A percentile compares a stretch with the other conserved stretches of the same genome.
phyloP scores from a whole-genome alignment of 2,797 vertebrate species.

The Miichthys miiuy region DNA sequence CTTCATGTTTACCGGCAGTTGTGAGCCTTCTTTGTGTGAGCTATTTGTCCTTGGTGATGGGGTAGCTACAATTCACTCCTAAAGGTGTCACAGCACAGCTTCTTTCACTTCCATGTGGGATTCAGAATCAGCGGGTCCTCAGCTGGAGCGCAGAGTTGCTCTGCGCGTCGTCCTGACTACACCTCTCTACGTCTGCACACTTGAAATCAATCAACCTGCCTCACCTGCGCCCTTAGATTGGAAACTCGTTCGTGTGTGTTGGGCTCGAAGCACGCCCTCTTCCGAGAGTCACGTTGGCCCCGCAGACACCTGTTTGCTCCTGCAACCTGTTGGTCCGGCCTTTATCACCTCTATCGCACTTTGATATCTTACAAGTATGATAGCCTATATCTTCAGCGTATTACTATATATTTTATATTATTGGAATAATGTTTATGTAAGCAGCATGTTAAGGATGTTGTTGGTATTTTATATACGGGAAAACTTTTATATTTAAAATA shows the following conservation, averaged over 20 bases:
- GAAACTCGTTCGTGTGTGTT: background rate
- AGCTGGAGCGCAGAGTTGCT: background rate
- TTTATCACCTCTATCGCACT: background rate
- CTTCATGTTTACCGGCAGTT: slow-evolving; percentile 69
- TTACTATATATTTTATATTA: background rate
- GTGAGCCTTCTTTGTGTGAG: background rate
- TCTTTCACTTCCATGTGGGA: background rate
- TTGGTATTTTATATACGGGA: background rate
- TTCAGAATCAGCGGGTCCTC: background rate
- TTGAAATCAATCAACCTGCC: background rate
- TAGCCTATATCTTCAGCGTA: background rate
- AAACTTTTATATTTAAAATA: background rate
- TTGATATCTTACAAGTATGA: rapidly evolving
- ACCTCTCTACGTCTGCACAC: background rate
- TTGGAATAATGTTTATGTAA: background rate
- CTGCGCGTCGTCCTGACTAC: background rate
- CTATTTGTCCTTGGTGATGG: background rate
- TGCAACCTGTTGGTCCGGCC: background rate
- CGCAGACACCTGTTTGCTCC: background rate
- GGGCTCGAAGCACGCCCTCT: slow-evolving; percentile 41
- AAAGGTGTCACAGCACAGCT: slow-evolving; percentile 6
- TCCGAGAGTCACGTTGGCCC: background rate
- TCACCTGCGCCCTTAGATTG: slow-evolving; percentile 40
- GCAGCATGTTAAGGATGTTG: background rate
- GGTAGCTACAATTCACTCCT: background rate